Conservation (phyloP, 2,797 vertebrate genomes). For the Tenualosa ilisha region DNA sequence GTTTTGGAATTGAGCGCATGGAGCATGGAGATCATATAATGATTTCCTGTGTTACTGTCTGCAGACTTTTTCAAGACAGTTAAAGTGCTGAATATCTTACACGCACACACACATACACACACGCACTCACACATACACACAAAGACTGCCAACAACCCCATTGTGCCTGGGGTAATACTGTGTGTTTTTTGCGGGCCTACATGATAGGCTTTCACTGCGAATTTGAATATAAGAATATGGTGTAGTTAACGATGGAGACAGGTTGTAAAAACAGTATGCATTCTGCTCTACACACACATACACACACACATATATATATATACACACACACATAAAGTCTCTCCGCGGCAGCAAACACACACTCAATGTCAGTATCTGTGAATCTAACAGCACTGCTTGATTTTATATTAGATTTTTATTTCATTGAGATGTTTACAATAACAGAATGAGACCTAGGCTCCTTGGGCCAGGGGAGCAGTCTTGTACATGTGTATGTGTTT, state of each 20-base stretch:
- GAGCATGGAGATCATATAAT: background rate
- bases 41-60: background rate
- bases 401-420: background rate
- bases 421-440: conserved; percentile 3
- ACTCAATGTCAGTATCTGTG: background rate
- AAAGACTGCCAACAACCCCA: background rate
- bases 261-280: background rate
- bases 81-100: background rate
- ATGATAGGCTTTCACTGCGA: background rate
- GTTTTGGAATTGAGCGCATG: background rate
- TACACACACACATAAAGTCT: background rate
- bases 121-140: background rate
- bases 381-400: conserved; percentile 15
- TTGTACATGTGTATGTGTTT: background rate
- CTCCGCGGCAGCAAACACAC: background rate
- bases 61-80: background rate
- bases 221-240: background rate
- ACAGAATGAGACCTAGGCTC: background rate
- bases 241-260: background rate
- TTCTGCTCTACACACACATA: background rate
- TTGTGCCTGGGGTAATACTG: background rate
- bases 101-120: background rate
- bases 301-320: background rate
- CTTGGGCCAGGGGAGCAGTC: background rate
- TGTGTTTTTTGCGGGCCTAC: too few relatives aligned